Conservation (phyloP, 2,888 invertebrate genomes). For the Cerceris ruficornis region DNA sequence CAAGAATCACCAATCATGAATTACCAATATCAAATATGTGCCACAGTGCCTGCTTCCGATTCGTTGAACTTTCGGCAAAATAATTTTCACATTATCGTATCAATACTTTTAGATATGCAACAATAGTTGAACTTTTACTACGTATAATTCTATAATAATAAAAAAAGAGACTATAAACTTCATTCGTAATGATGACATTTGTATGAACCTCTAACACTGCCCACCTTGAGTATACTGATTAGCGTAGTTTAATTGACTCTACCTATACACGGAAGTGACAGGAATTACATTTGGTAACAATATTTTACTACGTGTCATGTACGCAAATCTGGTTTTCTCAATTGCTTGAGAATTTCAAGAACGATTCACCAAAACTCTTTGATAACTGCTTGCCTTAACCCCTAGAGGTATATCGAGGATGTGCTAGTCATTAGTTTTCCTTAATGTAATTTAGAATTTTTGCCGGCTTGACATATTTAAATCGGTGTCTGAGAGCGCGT, state of each 20-base stretch:
- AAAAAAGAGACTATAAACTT: too few relatives aligned
- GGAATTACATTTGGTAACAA: slow-evolving; percentile 49
- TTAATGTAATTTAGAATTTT: background rate
- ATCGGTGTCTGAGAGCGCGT: background rate
- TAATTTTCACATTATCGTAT: too few relatives aligned
- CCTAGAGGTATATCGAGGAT: slow-evolving; percentile 39
- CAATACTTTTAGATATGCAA: too few relatives aligned
- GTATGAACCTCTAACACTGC: background rate
- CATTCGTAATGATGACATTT: background rate
- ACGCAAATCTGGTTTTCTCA: slow-evolving; percentile 40
- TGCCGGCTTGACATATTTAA: slow-evolving; percentile 13
- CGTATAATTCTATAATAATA: too few relatives aligned
- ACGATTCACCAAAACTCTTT: slow-evolving; percentile 14
- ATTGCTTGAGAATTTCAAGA: slow-evolving; percentile 35
- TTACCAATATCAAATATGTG: too few relatives aligned
- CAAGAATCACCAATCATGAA: too few relatives aligned
- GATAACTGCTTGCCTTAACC: slow-evolving; percentile 24
- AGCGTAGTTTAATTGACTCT: slow-evolving; percentile 48
- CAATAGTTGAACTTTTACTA: too few relatives aligned
- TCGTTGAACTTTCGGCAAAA: too few relatives aligned
- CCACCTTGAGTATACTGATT: slow-evolving; percentile 38
- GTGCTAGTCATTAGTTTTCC: background rate
- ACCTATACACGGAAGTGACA: slow-evolving; percentile 52
- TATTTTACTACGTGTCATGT: slow-evolving; percentile 62
- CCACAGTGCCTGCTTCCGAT: too few relatives aligned